Evolutionary conservation across 2,797 vertebrate genomes (phyloP), one percentile per base, ranked within the genome.

Genomic region (Fringilla coelebs): DNA sequence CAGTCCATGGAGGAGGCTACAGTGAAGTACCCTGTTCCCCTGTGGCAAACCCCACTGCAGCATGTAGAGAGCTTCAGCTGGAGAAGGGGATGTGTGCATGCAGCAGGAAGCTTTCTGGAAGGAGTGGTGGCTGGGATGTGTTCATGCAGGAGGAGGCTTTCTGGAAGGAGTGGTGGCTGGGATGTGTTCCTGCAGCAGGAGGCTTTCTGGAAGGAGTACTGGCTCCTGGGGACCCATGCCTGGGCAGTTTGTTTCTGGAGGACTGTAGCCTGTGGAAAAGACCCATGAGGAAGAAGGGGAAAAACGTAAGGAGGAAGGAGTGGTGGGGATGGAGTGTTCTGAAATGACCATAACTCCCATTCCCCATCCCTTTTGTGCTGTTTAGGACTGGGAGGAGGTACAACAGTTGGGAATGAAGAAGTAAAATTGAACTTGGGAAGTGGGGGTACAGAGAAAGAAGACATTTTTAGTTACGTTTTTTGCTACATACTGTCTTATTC

Each of bases 1-100:
- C 2, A 51, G 55, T 4, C 5, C 38, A 5, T 0, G 1, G 34
- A 43, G 6, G 17, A 73, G 5, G 25, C 2, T 8, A 2, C 5
- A 3, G 14, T 10, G 19, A 46, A 18, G n/a, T 3, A 17, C 9
- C 4, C 19, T 43, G 16, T 28, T 9, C 4, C 7, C 12, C 17
- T 20, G 13, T 14, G 46, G 20, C 5, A 29, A 28, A 4, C 11
- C 26, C 15, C 6, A 1, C 11, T 41, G 22, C 43, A 76, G 19
- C 45, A 43, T 3, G 3, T 1, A 17, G 31, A 65, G 22, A 22
- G 49, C 26, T 43, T 11, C n/a, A 12, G 17, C 26, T 20, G 24
- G 17, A 68, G 10, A 38, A 62, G 19, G 24, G 20, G 10, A 7
- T 51, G 22, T 7, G 7, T 3, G 20, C 32, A 17, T 2, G 2